Percentiles rank a stretch among this genome's conserved stretches.
phyloP scores from a whole-genome alignment of 2,797 vertebrate genomes.

The Bradypodion ventrale region DNA sequence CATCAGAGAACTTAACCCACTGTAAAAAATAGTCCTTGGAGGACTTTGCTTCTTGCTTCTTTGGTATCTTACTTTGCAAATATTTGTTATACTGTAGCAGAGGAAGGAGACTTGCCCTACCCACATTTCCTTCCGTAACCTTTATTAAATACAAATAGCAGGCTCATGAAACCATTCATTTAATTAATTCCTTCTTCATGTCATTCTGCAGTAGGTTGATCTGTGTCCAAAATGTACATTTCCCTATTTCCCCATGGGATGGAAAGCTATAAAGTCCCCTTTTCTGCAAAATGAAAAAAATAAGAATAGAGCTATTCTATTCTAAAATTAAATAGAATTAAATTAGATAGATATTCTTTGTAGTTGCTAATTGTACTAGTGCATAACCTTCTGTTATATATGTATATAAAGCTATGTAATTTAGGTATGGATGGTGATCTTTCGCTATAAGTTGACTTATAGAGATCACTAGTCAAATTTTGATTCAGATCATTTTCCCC shows the following conservation, averaged over 20 bases:
- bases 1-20: neutral
- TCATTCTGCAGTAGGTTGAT: slow-evolving; percentile 62
- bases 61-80: slow-evolving; percentile 42
- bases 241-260: slow-evolving; percentile 62
- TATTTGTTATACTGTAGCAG: slow-evolving; percentile 34
- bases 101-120: slow-evolving; percentile 54
- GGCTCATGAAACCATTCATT: slow-evolving; percentile 54
- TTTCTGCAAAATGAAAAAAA: neutral
- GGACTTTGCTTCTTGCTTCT: neutral
- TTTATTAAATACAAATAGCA: slow-evolving; percentile 67
- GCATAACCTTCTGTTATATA: slow-evolving; percentile 50
- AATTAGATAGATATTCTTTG: slow-evolving; percentile 41
- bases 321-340: slow-evolving; percentile 53
- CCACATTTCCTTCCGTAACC: slow-evolving; percentile 59
- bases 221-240: slow-evolving; percentile 69
- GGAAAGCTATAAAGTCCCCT: slow-evolving; percentile 54
- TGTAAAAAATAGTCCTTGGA: neutral
- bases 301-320: slow-evolving; percentile 43
- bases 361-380: slow-evolving; percentile 29
- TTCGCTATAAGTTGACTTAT: slow-evolving; percentile 37
- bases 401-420: slow-evolving; percentile 26
- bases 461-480: slow-evolving; percentile 67
- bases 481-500: slow-evolving; percentile 65
- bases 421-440: slow-evolving; percentile 24
- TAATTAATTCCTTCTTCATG: slow-evolving; percentile 62